Conservation (phyloP, 2,113 vertebrate species). For the Origma solitaria region DNA sequence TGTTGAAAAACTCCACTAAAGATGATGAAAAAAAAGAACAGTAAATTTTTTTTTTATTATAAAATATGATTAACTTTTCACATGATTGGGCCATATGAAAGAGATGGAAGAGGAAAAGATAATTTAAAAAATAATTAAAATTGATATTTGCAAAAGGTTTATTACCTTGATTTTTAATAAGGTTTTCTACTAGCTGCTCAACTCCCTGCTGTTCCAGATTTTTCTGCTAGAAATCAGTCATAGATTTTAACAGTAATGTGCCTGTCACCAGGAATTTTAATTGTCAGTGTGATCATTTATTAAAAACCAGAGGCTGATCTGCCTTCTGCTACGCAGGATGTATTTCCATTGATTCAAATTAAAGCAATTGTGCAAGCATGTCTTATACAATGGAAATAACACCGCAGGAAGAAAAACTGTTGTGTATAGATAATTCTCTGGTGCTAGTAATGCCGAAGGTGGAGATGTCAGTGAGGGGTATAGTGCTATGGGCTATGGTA, state of each 20-base stretch:
- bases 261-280: conserved; percentile 42
- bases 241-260: conserved; percentile 25
- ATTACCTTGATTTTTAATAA: conserved; percentile 63
- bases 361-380: not conserved
- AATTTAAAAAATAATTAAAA: conserved; percentile 63
- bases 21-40: conserved; percentile 4
- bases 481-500: not conserved
- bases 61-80: conserved; percentile 59
- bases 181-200: conserved; percentile 16
- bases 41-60: conserved; percentile 49
- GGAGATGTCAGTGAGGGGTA: not conserved
- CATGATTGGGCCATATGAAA: conserved; percentile 43
- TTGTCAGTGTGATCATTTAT: conserved; percentile 35
- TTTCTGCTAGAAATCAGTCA: conserved; percentile 37
- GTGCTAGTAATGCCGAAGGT: not conserved
- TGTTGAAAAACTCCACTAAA: conserved; percentile 34
- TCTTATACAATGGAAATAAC: not conserved
- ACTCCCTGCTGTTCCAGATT: conserved; percentile 25
- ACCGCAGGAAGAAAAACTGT: not conserved
- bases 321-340: not conserved
- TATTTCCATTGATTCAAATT: not conserved
- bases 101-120: conserved; percentile 36
- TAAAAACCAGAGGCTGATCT: conserved; percentile 14
- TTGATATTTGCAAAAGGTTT: conserved; percentile 56
- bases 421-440: not conserved